Evolutionary conservation across 2,797 vertebrate species (phyloP), one percentile per base, ranked within the genome.

Genomic region (Pterois miles): DNA sequence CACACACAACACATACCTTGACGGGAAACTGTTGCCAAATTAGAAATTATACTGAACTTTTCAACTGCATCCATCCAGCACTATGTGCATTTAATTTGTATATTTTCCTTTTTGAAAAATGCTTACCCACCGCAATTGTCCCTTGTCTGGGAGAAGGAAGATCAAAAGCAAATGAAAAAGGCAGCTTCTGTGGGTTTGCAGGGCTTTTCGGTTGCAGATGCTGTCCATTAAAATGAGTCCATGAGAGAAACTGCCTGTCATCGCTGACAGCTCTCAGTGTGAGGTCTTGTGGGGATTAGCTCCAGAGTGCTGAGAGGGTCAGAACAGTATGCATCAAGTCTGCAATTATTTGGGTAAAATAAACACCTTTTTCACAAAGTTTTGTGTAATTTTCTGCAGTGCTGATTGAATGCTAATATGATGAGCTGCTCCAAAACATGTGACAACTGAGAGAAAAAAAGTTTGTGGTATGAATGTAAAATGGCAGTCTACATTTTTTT

Each of bases 251-350:
- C 56, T 78, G 82, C 87, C 85, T 79, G 66, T 92, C 85, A 90
- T 82, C 63, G 16, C 56, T 90, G 89, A 91, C 88, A 85, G 83
- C 76, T 89, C 87, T 83, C 79, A 52, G 79, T 78, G 50, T 65
- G 86, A 72, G 56, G 71, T 77, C 85, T 75, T 72, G 40, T 72
- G 72, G 73, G 70, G 76, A 85, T 90, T 86, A 89, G 70, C 82
- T 90, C 66, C 71, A 65, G 58, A 78, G 71, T 59, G 23, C 65
- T 76, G 81, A 80, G 71, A 80, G 82, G 80, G 82, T 90, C 85
- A 81, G 67, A 79, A 69, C 70, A 60, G 40, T 74, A 46, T 63
- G 69, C 64, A 77, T 71, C 25, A 74, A 64, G 63, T 76, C 75
- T 78, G 81, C 82, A 85, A 86, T 88, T 86, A 91, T 86, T 70